Conservation (phyloP, 2,888 invertebrate genomes). For the Taphrorychus bicolor region DNA sequence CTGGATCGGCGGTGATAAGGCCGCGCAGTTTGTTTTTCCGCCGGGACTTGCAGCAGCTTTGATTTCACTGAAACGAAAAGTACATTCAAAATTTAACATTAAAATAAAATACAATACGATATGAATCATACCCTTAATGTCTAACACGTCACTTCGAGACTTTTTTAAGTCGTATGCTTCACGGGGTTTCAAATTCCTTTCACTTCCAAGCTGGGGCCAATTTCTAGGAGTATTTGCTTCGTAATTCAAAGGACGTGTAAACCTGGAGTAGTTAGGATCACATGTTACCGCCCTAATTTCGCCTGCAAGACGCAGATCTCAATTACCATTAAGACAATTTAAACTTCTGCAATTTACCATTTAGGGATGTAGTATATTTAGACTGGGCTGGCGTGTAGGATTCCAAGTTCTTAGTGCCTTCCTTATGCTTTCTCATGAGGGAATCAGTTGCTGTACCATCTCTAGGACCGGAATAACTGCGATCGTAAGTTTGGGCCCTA, state of each 20-base stretch:
- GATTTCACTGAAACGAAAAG: conserved; percentile 23
- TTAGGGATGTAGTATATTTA: background rate
- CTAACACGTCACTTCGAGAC: conserved; percentile 45
- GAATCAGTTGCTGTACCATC: no score
- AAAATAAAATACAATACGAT: no score
- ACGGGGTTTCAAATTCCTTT: background rate
- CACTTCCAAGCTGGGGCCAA: background rate
- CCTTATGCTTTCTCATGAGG: no score
- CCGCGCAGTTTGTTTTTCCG: conserved; percentile 11
- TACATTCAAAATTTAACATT: no score
- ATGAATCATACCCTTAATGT: conserved; percentile 43
- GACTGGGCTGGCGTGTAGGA: no score
- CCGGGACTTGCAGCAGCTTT: conserved; percentile 15
- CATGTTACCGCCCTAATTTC: background rate
- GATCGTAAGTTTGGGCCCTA: no score
- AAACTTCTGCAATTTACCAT: background rate
- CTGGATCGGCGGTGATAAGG: conserved; percentile 46
- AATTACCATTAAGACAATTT: background rate
- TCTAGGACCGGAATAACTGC: no score
- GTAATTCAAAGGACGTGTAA: background rate
- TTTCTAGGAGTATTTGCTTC: background rate
- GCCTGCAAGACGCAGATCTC: no score
- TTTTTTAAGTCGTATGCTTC: conserved; percentile 40
- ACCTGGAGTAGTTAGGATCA: background rate
- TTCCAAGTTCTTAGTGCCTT: no score